A percentile compares a stretch with the other conserved stretches of the same genome.
phyloP scores from a whole-genome alignment of 2,113 vertebrate species.

The Zeus faber region DNA sequence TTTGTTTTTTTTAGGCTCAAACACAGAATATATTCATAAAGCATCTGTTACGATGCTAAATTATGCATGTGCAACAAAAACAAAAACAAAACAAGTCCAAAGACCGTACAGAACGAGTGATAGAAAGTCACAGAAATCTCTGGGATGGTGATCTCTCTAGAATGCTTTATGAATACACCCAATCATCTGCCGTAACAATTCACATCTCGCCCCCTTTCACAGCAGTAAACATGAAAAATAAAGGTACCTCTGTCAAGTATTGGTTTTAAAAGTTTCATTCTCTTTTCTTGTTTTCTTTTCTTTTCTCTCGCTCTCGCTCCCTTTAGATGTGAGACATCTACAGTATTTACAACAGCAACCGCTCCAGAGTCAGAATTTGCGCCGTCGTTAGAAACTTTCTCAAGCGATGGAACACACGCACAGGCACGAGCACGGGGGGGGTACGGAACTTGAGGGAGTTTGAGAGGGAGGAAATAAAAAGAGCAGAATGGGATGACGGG shows the following conservation, averaged over 20 bases:
- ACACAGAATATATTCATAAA: conserved; percentile 76
- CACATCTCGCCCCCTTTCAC: conserved; percentile 51
- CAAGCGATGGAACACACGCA: conserved; percentile 56
- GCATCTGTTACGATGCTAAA: conserved; percentile 68
- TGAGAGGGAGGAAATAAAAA: conserved; percentile 60
- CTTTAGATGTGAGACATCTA: conserved; percentile 55
- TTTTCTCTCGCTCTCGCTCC: conserved; percentile 32
- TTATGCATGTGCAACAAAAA: conserved; percentile 58
- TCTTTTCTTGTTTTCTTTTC: conserved; percentile 28
- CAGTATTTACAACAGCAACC: conserved; percentile 65
- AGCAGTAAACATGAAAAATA: conserved; percentile 71
- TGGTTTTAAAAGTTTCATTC: conserved; percentile 40
- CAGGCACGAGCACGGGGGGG: conserved; percentile 46
- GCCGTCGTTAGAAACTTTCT: conserved; percentile 27
- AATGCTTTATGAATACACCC: conserved; percentile 75
- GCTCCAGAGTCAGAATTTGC: conserved; percentile 52
- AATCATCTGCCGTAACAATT: conserved; percentile 54
- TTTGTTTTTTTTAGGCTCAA: conserved; percentile 8
- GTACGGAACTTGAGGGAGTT: conserved; percentile 52
- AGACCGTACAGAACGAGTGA: conserved; percentile 53
- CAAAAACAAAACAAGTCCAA: conserved; percentile 44
- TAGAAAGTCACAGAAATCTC: conserved; percentile 41
- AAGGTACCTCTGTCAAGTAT: conserved; percentile 65
- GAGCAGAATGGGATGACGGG: conserved; percentile 61
- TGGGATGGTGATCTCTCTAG: conserved; percentile 34